phyloP scores from a whole-genome alignment of 2,113 vertebrate genomes.

The Sceloporus tristichus region DNA sequence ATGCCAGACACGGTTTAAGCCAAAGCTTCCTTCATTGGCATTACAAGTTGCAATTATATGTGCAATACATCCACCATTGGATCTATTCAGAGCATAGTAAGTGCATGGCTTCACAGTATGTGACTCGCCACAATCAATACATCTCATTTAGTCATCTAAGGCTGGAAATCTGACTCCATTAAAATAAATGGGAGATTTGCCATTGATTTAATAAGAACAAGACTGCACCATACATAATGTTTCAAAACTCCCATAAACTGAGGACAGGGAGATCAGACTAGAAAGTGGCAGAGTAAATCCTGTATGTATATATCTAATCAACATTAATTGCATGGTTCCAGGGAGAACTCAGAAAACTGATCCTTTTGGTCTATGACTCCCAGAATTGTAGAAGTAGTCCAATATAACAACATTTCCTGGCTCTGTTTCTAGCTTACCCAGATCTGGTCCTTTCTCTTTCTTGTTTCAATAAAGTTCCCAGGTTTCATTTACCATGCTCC shows the following conservation, averaged over 20 bases:
- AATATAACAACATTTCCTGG: too few species aligned
- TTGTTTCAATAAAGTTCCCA: background rate
- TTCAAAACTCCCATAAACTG: background rate
- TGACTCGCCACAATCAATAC: background rate
- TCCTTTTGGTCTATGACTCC: too few species aligned
- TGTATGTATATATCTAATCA: background rate
- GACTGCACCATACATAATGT: background rate
- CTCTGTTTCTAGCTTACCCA: too few species aligned
- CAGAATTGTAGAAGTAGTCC: too few species aligned
- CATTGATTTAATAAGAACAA: background rate
- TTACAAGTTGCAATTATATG: background rate
- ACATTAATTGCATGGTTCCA: background rate
- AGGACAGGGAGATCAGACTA: background rate
- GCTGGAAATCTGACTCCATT: background rate
- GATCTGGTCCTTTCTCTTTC: background rate
- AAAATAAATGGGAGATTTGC: background rate
- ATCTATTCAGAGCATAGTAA: background rate
- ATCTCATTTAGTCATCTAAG: constrained; percentile 1
- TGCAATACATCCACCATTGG: background rate
- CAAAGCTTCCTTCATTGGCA: background rate
- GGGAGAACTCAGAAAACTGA: background rate
- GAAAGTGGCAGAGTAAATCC: background rate
- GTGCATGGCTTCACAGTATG: background rate
- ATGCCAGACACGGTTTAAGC: background rate
- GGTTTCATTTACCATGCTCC: background rate